phyloP scores from a whole-genome alignment of 2,888 invertebrate species.

The Drosophila setosimentum region DNA sequence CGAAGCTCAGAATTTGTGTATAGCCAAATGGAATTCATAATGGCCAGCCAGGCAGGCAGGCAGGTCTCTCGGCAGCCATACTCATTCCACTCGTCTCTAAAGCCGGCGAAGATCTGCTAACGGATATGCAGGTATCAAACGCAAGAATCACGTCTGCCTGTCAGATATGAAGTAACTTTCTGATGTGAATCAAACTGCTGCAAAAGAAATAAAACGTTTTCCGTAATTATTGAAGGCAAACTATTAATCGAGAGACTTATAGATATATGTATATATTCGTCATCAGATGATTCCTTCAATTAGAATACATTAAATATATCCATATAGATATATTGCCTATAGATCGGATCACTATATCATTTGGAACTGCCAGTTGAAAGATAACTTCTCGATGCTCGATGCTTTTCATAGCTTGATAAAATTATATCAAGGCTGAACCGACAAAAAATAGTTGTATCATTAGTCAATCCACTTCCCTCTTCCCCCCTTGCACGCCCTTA shows the following conservation, averaged over 20 bases:
- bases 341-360: background rate
- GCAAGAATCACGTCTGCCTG: background rate
- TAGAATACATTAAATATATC: background rate
- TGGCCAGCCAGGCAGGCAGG: conserved; percentile 10
- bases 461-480: background rate
- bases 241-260: background rate
- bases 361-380: background rate
- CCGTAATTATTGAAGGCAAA: background rate
- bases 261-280: background rate
- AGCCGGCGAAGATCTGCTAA: background rate
- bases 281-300: too few species aligned
- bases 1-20: conserved; percentile 8
- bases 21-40: conserved; percentile 39
- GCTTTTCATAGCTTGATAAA: background rate
- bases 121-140: background rate
- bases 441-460: background rate
- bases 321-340: background rate
- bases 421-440: background rate
- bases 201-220: background rate
- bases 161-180: conserved; percentile 3
- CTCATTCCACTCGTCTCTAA: conserved; percentile 13
- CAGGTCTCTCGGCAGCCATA: conserved; percentile 2
- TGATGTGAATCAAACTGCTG: background rate
- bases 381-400: background rate
- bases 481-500: background rate